phyloP scores from a whole-genome alignment of 1,140 invertebrate genomes.

The Lordiphosa mommai region DNA sequence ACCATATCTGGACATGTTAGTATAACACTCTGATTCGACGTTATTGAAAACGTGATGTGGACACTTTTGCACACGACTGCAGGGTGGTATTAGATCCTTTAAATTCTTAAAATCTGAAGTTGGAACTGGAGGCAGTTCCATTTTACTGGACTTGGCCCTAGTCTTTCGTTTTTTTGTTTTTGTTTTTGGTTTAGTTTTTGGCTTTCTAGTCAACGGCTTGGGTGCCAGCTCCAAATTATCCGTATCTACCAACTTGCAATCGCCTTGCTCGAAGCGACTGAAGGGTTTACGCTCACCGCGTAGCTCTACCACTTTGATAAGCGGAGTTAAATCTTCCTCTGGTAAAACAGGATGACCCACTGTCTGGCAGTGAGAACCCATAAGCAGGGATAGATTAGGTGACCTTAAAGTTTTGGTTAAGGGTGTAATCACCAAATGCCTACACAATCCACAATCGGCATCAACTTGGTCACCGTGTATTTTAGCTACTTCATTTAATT shows the following conservation, averaged over 20 bases:
- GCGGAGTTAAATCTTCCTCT: background rate
- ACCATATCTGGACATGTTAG: background rate
- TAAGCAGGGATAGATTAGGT: slow-evolving; percentile 4
- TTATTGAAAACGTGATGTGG: too few species aligned
- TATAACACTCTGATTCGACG: background rate
- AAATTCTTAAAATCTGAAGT: background rate
- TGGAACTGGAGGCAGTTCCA: too few species aligned
- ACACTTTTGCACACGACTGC: slow-evolving; percentile 4
- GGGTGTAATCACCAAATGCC: background rate
- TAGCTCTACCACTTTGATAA: slow-evolving; percentile 7
- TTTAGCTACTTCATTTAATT: background rate
- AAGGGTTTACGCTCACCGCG: background rate
- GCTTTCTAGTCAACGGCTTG: background rate
- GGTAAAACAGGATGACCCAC: background rate
- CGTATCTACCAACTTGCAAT: background rate
- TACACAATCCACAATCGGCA: background rate
- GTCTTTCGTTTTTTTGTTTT: too few species aligned
- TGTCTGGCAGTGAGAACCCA: background rate
- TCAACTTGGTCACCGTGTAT: background rate
- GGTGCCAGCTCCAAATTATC: background rate
- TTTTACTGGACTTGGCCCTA: background rate
- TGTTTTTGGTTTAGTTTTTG: too few species aligned
- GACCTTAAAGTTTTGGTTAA: too few species aligned
- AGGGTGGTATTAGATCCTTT: slow-evolving; percentile 8
- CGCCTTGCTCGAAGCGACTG: background rate